Evolutionary conservation across 2,888 invertebrate genomes (phyloP).

Genomic region (Encarsia formosa): DNA sequence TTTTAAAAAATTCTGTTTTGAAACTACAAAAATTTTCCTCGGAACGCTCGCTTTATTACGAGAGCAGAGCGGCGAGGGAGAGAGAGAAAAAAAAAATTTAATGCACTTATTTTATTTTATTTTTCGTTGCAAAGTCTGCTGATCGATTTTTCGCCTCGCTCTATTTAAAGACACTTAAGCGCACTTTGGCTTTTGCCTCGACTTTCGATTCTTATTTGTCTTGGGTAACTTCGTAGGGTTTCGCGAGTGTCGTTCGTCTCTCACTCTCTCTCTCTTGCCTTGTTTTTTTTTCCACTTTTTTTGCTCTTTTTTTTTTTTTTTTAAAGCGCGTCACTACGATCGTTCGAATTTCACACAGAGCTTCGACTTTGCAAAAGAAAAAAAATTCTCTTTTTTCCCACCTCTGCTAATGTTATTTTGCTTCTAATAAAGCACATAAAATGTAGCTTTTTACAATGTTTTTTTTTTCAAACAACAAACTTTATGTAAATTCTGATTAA

Average conservation of each 20-base stretch:
- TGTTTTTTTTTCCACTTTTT: not conserved
- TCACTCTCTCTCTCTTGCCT: not conserved
- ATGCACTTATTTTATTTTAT: not conserved
- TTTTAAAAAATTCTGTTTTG: too few relatives aligned
- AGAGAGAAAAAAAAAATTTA: too few relatives aligned
- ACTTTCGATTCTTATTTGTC: conserved; percentile 17
- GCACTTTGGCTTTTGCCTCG: conserved; percentile 6
- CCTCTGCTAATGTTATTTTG: too few relatives aligned
- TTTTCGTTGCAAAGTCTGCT: not conserved
- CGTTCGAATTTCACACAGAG: too few relatives aligned
- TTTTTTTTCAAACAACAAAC: too few relatives aligned
- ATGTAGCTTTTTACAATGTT: too few relatives aligned
- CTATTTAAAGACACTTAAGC: conserved; percentile 16
- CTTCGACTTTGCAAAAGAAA: too few relatives aligned
- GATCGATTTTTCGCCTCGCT: conserved; percentile 11
- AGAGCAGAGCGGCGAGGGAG: too few relatives aligned
- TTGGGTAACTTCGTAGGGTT: conserved; percentile 17
- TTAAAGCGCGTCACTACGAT: not conserved
- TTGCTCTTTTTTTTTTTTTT: conserved; percentile 7
- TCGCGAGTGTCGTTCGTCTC: not conserved
- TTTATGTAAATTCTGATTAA: too few relatives aligned
- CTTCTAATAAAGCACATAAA: too few relatives aligned
- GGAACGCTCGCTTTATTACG: not conserved
- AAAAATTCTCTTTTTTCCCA: too few relatives aligned
- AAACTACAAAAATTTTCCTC: too few relatives aligned